These are phyloP conservation scores for Theocolax elegans DNA, from an alignment of 1,140 invertebrate species.

Conservation along the genomic window DNA sequence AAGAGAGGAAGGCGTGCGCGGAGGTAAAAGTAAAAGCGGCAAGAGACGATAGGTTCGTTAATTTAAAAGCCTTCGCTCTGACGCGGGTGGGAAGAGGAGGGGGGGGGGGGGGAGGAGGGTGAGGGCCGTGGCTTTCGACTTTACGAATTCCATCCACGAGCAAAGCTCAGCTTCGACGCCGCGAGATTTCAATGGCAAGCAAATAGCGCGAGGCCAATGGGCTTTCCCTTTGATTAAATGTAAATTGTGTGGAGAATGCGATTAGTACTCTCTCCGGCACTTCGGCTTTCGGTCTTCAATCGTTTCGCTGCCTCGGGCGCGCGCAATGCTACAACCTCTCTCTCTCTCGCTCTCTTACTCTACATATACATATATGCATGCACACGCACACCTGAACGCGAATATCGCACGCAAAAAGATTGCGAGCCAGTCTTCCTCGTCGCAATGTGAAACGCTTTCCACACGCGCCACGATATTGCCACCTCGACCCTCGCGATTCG, in stretches of 20 bases:
- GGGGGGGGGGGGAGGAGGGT: conserved; percentile 32
- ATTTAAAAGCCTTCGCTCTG: conserved; percentile 34
- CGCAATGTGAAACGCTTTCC: too few relatives aligned
- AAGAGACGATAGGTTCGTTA: conserved; percentile 33
- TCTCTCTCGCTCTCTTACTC: neutral
- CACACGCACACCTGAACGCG: neutral
- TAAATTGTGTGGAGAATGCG: conserved; percentile 65
- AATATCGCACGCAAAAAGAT: too few relatives aligned
- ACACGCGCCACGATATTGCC: too few relatives aligned
- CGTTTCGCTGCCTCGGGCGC: conserved; percentile 45
- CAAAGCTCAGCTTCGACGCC: conserved; percentile 35
- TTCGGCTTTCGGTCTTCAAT: conserved; percentile 53
- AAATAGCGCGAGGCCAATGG: conserved; percentile 65
- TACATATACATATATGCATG: neutral
- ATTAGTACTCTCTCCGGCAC: conserved; percentile 58
- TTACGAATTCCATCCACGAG: conserved; percentile 62
- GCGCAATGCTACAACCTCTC: too few relatives aligned
- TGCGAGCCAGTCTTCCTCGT: too few relatives aligned
- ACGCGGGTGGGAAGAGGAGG: neutral
- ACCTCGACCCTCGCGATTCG: too few relatives aligned
- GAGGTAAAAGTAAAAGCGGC: conserved; percentile 26
- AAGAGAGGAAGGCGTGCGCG: neutral
- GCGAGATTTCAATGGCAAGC: conserved; percentile 65
- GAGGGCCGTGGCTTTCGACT: conserved; percentile 49
- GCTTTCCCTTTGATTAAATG: conserved; percentile 67